Evolutionary conservation across 2,113 vertebrate species (phyloP), one percentile per base, ranked within the genome.

Genomic region (Nothobranchius kuhntae): DNA sequence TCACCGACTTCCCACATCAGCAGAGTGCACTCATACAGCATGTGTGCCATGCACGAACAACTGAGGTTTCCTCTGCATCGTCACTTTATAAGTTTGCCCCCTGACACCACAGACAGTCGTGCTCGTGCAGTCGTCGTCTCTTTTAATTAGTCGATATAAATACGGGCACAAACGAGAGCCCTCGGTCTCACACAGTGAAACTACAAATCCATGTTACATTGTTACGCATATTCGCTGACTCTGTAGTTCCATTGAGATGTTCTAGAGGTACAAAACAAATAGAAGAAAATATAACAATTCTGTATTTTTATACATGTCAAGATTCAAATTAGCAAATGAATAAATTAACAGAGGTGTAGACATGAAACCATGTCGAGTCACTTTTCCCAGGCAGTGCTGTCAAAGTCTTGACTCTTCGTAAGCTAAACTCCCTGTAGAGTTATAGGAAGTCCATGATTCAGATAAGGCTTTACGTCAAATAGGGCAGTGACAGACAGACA

Each of bases 401-500:
- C 59, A 66, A 80, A 72, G 65, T 84, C 61, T 73, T 30, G 53
- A 69, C 78, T 80, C 73, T 76, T 77, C 58, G 58, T 55, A 61
- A 6, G 38, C 38, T 40, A 40, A 50, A 67, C 44, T 72, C 53
- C 73, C 54, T 68, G 21, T 76, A 71, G 54, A 75, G 40, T 48
- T 79, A 48, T 17, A 68, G 65, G 57, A 66, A 61, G 66, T 87
- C 66, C 73, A 57, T 76, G 73, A 58, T 69, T 70, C 53, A 83
- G 65, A 84, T 79, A 80, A 89, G 86, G 82, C 85, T 88, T 86
- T 87, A 66, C 84, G 80, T 88, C 83, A 86, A 80, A 89, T 86
- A 77, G 85, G 79, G 61, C 77, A 75, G 78, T 45, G 68, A 82
- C 78, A 71, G 74, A 82, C 78, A 71, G 74, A 75, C 87, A 85